A percentile compares a stretch with the other conserved stretches of the same genome.
Evolutionary conservation across 1,140 invertebrate genomes (phyloP).

Genomic region (Probaryconus sp.): DNA sequence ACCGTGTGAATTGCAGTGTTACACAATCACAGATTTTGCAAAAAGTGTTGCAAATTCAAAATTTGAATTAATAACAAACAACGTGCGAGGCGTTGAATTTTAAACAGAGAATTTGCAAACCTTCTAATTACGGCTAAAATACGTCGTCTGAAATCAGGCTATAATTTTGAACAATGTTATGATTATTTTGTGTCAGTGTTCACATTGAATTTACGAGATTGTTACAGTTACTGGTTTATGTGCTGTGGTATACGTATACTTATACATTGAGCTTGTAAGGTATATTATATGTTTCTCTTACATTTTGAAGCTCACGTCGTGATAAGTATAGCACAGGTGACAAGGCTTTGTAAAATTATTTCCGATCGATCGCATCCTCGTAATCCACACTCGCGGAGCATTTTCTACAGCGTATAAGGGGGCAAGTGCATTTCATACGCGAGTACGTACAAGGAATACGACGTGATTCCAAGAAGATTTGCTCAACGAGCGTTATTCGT

Average conservation of each 20-base stretch:
- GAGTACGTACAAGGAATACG: slow-evolving; percentile 13
- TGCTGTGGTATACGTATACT: not conserved
- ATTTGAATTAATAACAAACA: too few relatives aligned
- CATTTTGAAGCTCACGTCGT: slow-evolving; percentile 4
- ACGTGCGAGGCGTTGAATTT: too few relatives aligned
- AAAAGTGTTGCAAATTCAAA: too few relatives aligned
- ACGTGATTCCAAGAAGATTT: slow-evolving; percentile 14
- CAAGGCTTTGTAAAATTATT: slow-evolving; percentile 19
- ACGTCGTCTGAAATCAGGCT: too few relatives aligned
- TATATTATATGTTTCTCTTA: not conserved
- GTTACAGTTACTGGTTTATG: not conserved
- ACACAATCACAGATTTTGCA: too few relatives aligned
- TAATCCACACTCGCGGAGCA: slow-evolving; percentile 16
- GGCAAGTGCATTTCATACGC: slow-evolving; percentile 22
- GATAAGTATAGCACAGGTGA: slow-evolving; percentile 13
- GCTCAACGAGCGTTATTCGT: slow-evolving; percentile 11
- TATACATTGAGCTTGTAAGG: too few relatives aligned
- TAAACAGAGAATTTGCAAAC: too few relatives aligned
- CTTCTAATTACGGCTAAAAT: too few relatives aligned
- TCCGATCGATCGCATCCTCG: slow-evolving; percentile 16
- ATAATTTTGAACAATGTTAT: not conserved
- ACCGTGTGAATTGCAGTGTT: too few relatives aligned
- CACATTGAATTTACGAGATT: not conserved
- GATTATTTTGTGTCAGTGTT: not conserved
- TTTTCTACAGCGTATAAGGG: slow-evolving; percentile 10